Base-by-base conservation (phyloP, 2,888 invertebrate genomes). In the Drosophila setosimentum region DNA sequence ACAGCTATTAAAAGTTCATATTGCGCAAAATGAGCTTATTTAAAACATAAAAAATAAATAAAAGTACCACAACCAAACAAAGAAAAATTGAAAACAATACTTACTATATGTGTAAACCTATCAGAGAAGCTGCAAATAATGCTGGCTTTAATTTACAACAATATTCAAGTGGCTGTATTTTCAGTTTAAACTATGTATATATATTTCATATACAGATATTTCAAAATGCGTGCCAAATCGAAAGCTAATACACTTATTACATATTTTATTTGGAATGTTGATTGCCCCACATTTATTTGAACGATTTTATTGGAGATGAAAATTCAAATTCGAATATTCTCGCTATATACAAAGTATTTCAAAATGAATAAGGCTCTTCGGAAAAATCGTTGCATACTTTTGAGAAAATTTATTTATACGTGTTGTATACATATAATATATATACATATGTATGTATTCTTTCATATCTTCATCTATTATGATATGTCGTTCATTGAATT, bases 1-100 rank as follows among this genome's bases (percentile, higher is more conserved):
- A 86, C 76, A 77, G 74, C 81, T 86, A 82, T 83, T 83, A 68
- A 88, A 85, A 87, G 77, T 83, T 88, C 84, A 87, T 87, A 88
- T 74, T 83, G 79, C 87, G 89, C 87, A 84, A 87, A 89, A 83
- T 83, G 85, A 86, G 85, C 85, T 86, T 86, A 86, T 90, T 83
- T 80, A 81, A 82, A 67, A 61, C 49, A 59, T n/a, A 60, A 60
- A 51, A 57, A 24, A 77, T 16, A 61, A 53, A 40, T 40, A 42
- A n/a, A 42, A n/a, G 24, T 45, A 45, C 21, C 54, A 68, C 37
- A 45, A 69, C 73, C 75, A 78, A 61, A 63, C 16, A 78, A 69
- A 63, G 16, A 76, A 77, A 21, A 45, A 45, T 42, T 51, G 16
- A 57, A 76, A 74, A 68, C 62, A 74, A 76, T 29, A 64, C 63